Conservation (phyloP, 37 sponge, comb jelly and placozoan species). For the Tethya wilhelma region DNA sequence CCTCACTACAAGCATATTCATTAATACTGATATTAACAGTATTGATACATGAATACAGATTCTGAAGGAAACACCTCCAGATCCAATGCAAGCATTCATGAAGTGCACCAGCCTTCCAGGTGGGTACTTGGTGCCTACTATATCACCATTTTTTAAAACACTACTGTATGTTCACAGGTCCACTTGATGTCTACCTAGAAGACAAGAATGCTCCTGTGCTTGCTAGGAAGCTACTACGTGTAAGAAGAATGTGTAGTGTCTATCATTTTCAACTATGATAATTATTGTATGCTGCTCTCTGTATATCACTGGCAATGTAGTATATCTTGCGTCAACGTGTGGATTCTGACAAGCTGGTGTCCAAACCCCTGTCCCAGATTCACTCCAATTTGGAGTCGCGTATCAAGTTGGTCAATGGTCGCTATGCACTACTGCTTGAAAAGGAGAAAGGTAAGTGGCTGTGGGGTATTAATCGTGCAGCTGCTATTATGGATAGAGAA, state of each 20-base stretch:
- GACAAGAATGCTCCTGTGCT: conserved; percentile 9
- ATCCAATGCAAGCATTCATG: conserved; percentile 45
- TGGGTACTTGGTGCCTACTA: background rate
- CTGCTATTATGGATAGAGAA: conserved; percentile 1
- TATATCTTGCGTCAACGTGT: conserved; percentile 16
- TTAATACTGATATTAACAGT: too few relatives aligned
- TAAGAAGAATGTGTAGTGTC: background rate
- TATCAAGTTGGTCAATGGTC: conserved; percentile 42
- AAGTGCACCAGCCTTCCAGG: conserved; percentile 60
- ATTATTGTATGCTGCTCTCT: background rate
- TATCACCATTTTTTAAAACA: background rate
- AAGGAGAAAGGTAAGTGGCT: conserved; percentile 21
- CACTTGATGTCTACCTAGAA: conserved; percentile 30
- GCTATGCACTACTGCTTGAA: conserved; percentile 21
- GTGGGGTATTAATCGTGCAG: background rate
- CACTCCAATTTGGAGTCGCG: conserved; percentile 1
- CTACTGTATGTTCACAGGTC: conserved; percentile 6
- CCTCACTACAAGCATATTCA: too few relatives aligned
- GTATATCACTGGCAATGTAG: conserved; percentile 1
- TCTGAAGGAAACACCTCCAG: conserved; percentile 17
- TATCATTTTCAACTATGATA: background rate
- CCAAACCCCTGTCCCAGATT: conserved; percentile 12
- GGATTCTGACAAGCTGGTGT: background rate
- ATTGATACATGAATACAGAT: conserved; percentile 35
- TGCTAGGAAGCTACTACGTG: conserved; percentile 33